These are phyloP conservation scores for Melanchra persicariae DNA, from an alignment of 2,888 invertebrate genomes.

Conservation along the genomic window DNA sequence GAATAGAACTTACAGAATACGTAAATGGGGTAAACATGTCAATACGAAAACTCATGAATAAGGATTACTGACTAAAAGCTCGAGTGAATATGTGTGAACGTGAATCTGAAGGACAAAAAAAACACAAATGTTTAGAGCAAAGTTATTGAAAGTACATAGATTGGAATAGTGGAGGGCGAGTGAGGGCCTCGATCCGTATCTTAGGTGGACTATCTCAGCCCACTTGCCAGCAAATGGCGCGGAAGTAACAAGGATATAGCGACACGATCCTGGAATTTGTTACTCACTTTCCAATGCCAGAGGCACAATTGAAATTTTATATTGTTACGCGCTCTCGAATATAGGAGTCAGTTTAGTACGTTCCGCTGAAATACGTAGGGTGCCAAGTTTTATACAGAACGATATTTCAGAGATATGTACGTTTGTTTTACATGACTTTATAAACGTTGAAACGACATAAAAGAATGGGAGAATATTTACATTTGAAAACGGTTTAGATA, in stretches of 20 bases:
- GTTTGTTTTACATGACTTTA: constrained; percentile 26
- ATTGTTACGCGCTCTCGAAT: constrained; percentile 57
- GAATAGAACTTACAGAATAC: constrained; percentile 63
- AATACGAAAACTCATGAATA: constrained; percentile 69
- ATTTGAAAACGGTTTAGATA: constrained; percentile 49
- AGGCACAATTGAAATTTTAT: constrained; percentile 76
- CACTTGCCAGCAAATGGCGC: constrained; percentile 88
- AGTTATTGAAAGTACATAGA: constrained; percentile 85
- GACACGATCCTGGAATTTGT: constrained; percentile 83
- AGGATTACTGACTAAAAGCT: constrained; percentile 60
- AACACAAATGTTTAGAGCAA: constrained; percentile 68
- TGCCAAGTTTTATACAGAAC: constrained; percentile 26
- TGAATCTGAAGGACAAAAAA: constrained; percentile 60
- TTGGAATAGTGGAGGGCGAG: constrained; percentile 74
- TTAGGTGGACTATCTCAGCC: constrained; percentile 88
- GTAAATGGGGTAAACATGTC: constrained; percentile 67
- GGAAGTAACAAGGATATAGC: constrained; percentile 86
- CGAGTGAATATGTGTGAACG: constrained; percentile 51
- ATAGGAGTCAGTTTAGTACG: constrained; percentile 32
- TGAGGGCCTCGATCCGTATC: constrained; percentile 82
- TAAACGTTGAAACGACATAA: constrained; percentile 29
- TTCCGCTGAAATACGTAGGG: constrained; percentile 28
- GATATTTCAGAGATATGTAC: constrained; percentile 31
- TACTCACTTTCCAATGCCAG: constrained; percentile 78
- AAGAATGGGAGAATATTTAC: constrained; percentile 36